Evolutionary conservation across 2,113 vertebrate genomes (phyloP).

Genomic region (Amphilophus citrinellus): DNA sequence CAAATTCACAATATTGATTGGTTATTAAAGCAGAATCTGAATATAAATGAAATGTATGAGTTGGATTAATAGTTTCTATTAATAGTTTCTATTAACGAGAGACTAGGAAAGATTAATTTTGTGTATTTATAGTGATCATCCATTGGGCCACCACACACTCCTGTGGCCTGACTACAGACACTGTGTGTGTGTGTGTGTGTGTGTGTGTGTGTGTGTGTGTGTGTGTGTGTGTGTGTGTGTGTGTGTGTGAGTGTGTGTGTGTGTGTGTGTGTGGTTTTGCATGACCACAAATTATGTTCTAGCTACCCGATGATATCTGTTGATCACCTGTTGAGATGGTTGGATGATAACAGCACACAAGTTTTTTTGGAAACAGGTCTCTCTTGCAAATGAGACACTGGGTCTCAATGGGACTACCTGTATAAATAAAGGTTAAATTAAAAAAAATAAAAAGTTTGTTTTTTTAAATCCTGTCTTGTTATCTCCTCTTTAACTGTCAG

Average conservation of each 20-base stretch:
- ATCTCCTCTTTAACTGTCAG: constrained; percentile 41
- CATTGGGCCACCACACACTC: not conserved
- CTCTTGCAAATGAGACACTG: no score
- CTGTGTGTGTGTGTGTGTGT: not conserved
- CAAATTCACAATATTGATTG: not conserved
- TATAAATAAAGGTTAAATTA: no score
- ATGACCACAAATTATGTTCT: not conserved
- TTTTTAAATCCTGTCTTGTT: constrained; percentile 5
- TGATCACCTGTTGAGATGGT: constrained; percentile 42
- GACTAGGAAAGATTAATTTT: no score
- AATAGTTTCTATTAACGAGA: no score
- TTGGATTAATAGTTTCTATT: no score
- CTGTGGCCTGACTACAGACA: not conserved
- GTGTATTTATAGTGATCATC: not conserved
- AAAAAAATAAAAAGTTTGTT: not conserved
- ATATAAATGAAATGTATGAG: not conserved
- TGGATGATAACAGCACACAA: not conserved
- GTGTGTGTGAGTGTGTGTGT: not conserved
- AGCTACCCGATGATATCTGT: constrained; percentile 10
- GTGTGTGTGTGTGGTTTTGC: not conserved
- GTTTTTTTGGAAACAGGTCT: not conserved
- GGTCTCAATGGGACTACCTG: no score
- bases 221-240: not conserved
- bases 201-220: not conserved
- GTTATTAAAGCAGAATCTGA: not conserved